These are phyloP conservation scores for Drosophila algonquin DNA, from an alignment of 2,888 invertebrate species.

Conservation along the genomic window DNA sequence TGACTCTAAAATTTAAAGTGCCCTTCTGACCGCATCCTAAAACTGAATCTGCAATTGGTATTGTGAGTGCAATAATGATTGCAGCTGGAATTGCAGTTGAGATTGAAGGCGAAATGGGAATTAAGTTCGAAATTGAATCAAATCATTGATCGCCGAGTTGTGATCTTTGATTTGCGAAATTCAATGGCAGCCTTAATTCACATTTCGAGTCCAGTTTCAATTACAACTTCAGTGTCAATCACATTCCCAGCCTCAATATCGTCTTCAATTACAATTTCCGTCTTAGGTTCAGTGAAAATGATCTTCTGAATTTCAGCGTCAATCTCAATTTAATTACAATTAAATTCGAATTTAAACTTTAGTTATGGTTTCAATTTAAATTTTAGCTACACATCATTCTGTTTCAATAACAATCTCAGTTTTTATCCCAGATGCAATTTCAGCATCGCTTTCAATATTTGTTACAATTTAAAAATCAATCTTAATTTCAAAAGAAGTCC, in stretches of 20 bases:
- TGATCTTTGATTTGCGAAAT: too few species aligned
- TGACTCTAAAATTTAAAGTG: neutral
- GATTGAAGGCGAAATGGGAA: neutral
- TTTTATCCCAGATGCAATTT: slow-evolving; percentile 1
- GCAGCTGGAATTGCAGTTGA: slow-evolving; percentile 1
- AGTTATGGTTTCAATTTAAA: neutral
- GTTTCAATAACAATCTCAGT: slow-evolving; percentile 16
- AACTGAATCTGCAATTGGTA: slow-evolving; percentile 13
- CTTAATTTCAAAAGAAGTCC: neutral
- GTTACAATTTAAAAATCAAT: neutral
- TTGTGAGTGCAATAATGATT: neutral
- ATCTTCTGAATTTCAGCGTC: neutral
- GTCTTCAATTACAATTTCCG: neutral
- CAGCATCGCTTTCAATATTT: neutral
- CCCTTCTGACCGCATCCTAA: neutral
- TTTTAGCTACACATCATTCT: slow-evolving; percentile 5
- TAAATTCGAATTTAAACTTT: neutral
- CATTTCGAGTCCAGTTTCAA: neutral
- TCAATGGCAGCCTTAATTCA: neutral
- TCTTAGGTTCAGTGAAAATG: neutral
- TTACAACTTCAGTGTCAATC: neutral
- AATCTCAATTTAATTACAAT: neutral
- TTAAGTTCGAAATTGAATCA: neutral
- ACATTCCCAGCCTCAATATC: neutral
- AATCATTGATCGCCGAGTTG: too few species aligned